phyloP scores from a whole-genome alignment of 2,113 vertebrate genomes.

The Ochotona curzoniae region DNA sequence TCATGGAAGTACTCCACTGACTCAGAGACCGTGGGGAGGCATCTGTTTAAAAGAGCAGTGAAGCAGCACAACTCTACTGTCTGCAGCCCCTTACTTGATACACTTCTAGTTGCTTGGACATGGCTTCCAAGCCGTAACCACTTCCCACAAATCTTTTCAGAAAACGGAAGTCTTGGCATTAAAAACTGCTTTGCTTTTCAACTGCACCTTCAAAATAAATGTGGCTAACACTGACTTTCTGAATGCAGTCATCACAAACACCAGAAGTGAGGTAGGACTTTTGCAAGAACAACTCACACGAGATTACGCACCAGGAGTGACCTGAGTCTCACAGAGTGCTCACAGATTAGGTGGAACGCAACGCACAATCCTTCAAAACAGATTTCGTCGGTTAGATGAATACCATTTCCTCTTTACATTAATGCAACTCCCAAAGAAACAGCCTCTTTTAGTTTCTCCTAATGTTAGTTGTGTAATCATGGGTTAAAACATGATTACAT shows the following conservation, averaged over 20 bases:
- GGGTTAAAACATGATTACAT: no score
- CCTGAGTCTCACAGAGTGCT: background rate
- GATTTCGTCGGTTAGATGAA: background rate
- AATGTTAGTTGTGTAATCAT: background rate
- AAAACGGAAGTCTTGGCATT: constrained; percentile 9
- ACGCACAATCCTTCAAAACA: background rate
- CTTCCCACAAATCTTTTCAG: constrained; percentile 58
- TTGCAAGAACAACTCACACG: background rate
- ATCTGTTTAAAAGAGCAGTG: background rate
- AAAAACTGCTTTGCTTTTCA: constrained; percentile 46
- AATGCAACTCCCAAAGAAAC: background rate
- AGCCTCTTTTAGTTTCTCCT: background rate
- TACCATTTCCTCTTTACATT: background rate
- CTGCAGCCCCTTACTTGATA: background rate
- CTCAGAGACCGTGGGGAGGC: background rate
- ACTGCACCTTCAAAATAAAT: background rate
- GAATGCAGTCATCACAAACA: background rate
- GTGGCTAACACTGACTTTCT: constrained; percentile 20
- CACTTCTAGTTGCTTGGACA: background rate
- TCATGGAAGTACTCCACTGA: background rate
- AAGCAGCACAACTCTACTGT: no score
- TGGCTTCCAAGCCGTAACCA: background rate
- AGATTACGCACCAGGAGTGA: background rate
- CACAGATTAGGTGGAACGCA: background rate
- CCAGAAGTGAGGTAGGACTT: background rate